Percentiles rank a stretch among this genome's conserved stretches.
Evolutionary conservation across 1,140 invertebrate species (phyloP).

Genomic region (Copidosoma floridanum): DNA sequence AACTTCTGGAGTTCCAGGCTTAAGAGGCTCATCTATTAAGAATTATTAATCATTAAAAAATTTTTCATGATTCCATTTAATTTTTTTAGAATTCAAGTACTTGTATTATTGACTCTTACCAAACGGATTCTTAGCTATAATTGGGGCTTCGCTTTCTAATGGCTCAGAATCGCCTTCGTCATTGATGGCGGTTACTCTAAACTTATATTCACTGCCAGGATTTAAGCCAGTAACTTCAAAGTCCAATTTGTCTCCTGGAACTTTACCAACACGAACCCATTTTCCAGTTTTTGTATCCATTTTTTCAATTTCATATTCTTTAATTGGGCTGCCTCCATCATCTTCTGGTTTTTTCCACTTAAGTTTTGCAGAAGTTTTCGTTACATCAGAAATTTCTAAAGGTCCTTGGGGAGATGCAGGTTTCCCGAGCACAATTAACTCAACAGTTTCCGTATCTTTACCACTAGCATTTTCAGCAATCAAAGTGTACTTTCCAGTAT

Average conservation of each 20-base stretch:
- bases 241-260: constrained; percentile 73
- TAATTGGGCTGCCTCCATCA: constrained; percentile 91
- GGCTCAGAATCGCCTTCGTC: constrained; percentile 95
- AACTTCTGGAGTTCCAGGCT: constrained; percentile 87
- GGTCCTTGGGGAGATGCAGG: constrained; percentile 86
- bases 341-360: constrained; percentile 89
- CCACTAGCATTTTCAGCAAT: constrained; percentile 88
- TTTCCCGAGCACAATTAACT: constrained; percentile 82
- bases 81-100: too few species aligned
- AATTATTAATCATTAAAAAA: not conserved
- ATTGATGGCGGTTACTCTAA: constrained; percentile 93
- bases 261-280: constrained; percentile 82
- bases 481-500: constrained; percentile 89
- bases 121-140: constrained; percentile 95
- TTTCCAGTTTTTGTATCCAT: constrained; percentile 87
- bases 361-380: constrained; percentile 82
- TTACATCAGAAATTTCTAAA: constrained; percentile 81
- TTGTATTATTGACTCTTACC: too few species aligned
- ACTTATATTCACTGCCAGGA: constrained; percentile 92
- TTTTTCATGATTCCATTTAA: too few species aligned
- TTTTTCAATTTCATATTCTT: constrained; percentile 93
- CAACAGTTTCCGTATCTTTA: constrained; percentile 84
- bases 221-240: constrained; percentile 88
- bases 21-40: constrained; percentile 73
- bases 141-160: constrained; percentile 77